Evolutionary conservation across 2,113 vertebrate genomes (phyloP).

Genomic region (Hippoglossus stenolepis): DNA sequence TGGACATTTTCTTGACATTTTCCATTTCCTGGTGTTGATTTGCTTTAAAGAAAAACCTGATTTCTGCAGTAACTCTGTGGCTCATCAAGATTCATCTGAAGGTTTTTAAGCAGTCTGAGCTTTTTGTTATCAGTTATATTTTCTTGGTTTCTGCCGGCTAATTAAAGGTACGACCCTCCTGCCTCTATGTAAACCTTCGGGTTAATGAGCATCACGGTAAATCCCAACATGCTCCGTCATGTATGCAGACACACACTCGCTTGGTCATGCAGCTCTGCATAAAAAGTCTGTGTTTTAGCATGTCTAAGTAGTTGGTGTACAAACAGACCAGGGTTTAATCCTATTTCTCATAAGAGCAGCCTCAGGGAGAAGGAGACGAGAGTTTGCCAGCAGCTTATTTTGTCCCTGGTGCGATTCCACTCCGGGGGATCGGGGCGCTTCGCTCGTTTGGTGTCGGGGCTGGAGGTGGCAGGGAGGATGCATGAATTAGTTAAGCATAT

Average conservation of each 20-base stretch:
- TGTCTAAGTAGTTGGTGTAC: slow-evolving; percentile 52
- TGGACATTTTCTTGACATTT: too few relatives aligned
- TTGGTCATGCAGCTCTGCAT: slow-evolving; percentile 22
- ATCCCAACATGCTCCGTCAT: slow-evolving; percentile 8
- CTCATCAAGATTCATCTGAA: too few relatives aligned
- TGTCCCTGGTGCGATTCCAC: slow-evolving; percentile 47
- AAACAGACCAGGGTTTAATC: slow-evolving; percentile 67
- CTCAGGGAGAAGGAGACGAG: slow-evolving; percentile 49
- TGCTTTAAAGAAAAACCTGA: too few relatives aligned
- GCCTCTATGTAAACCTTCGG: too few relatives aligned
- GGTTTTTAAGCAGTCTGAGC: too few relatives aligned
- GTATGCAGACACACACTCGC: slow-evolving; percentile 15
- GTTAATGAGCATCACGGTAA: background rate
- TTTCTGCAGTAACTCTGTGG: too few relatives aligned
- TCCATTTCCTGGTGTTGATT: too few relatives aligned
- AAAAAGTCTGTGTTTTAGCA: slow-evolving; percentile 43
- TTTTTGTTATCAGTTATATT: too few relatives aligned
- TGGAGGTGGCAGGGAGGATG: background rate
- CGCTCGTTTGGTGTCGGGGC: slow-evolving; percentile 34
- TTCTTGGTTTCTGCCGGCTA: too few relatives aligned
- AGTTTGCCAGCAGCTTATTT: slow-evolving; percentile 64
- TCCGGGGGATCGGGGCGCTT: slow-evolving; percentile 30
- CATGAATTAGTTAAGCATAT: slow-evolving; percentile 65
- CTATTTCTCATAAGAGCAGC: slow-evolving; percentile 58
- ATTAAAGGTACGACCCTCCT: too few relatives aligned